A percentile compares a stretch with the other conserved stretches of the same genome.
Evolutionary conservation across 2,113 vertebrate genomes (phyloP).

Genomic region (Sphaerodactylus townsendi): DNA sequence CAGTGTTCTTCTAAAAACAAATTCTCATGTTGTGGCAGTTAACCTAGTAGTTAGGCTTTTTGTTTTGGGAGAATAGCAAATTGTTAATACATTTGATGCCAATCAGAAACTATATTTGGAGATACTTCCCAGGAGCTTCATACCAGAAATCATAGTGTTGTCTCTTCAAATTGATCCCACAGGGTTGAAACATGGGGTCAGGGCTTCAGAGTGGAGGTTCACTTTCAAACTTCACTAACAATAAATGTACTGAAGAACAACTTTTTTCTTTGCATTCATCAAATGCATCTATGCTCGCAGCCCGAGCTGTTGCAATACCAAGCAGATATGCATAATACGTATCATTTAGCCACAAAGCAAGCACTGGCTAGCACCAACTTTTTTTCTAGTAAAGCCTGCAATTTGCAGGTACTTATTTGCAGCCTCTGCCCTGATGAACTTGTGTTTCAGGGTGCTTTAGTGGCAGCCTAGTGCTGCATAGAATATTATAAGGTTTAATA

Average conservation of each 20-base stretch:
- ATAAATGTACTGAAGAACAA: neutral
- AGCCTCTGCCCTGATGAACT: neutral
- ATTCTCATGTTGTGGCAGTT: too few relatives aligned
- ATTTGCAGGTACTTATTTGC: neutral
- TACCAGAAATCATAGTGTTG: constrained; percentile 39
- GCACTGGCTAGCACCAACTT: neutral
- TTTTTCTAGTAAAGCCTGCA: neutral
- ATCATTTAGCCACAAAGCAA: neutral
- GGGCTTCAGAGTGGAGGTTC: neutral
- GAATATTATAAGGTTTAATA: neutral
- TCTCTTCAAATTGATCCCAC: constrained; percentile 35
- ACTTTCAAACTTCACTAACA: neutral
- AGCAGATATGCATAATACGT: neutral
- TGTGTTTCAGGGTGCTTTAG: neutral
- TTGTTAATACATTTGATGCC: constrained; percentile 22
- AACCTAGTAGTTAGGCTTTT: too few relatives aligned
- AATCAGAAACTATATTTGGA: neutral
- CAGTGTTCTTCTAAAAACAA: neutral
- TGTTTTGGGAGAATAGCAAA: neutral
- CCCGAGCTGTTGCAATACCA: neutral
- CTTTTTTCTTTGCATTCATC: neutral
- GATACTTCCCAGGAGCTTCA: neutral
- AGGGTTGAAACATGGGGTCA: constrained; percentile 30
- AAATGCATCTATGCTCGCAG: neutral
- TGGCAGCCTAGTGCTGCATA: neutral